Evolutionary conservation across 1,140 invertebrate species (phyloP).

Genomic region (Zaprionus ornatus): DNA sequence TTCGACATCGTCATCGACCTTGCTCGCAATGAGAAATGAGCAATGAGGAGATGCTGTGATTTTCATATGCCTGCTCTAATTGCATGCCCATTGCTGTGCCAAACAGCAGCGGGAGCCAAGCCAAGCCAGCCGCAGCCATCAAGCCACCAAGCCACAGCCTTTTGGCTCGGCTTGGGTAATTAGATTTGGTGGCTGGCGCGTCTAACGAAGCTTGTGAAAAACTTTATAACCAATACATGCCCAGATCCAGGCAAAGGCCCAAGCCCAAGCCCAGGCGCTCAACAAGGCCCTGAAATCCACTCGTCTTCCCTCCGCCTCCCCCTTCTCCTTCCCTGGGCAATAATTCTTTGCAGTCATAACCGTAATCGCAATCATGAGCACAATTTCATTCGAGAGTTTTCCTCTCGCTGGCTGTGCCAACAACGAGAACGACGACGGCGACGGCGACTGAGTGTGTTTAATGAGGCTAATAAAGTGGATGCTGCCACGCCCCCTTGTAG

Average conservation of each 20-base stretch:
- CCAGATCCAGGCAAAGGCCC: not conserved
- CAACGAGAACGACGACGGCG: conserved; percentile 32
- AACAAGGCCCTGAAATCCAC: not conserved
- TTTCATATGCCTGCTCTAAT: conserved; percentile 34
- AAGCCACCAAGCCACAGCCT: not conserved
- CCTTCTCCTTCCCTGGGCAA: not conserved
- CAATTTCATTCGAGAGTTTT: conserved; percentile 75
- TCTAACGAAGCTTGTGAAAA: conserved; percentile 63
- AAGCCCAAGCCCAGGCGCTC: not conserved
- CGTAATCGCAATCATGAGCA: conserved; percentile 78
- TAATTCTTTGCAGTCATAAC: conserved; percentile 66
- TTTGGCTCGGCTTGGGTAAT: conserved; percentile 43
- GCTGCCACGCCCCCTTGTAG: conserved; percentile 4
- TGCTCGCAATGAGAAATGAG: not conserved
- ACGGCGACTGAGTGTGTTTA: conserved; percentile 57
- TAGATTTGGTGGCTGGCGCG: conserved; percentile 52
- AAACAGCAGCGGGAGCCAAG: conserved; percentile 5
- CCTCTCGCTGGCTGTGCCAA: not conserved
- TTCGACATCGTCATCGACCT: not conserved
- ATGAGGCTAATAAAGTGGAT: conserved; percentile 71
- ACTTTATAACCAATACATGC: conserved; percentile 26
- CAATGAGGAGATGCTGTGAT: conserved; percentile 14
- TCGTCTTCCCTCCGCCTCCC: too few relatives aligned
- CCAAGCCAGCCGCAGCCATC: not conserved
- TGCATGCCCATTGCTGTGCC: conserved; percentile 30